Percentiles rank a stretch among this genome's conserved stretches.
These are phyloP conservation scores for Luehdorfia chinensis DNA, from an alignment of 1,140 invertebrate genomes.

Conservation along the genomic window DNA sequence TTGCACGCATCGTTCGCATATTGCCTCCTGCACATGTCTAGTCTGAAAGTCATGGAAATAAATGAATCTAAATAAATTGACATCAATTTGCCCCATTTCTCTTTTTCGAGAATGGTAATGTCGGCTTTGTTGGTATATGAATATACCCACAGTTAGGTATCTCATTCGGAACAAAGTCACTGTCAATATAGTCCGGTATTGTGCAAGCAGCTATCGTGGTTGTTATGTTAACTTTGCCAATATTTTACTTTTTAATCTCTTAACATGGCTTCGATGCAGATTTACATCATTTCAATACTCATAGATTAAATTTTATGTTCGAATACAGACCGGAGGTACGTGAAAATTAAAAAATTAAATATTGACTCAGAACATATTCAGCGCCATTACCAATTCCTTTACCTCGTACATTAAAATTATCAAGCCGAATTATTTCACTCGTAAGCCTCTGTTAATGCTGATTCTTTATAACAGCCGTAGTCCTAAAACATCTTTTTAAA, in stretches of 20 bases:
- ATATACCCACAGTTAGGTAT: constrained; percentile 10
- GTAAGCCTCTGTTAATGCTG: constrained; percentile 67
- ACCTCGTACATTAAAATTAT: constrained; percentile 65
- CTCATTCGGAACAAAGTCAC: constrained; percentile 15
- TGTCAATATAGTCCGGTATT: constrained; percentile 19
- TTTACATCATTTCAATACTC: too few relatives aligned
- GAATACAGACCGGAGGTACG: too few relatives aligned
- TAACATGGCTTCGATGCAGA: too few relatives aligned
- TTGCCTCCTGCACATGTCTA: constrained; percentile 98
- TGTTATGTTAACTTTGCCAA: constrained; percentile 28
- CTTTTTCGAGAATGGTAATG: constrained; percentile 8
- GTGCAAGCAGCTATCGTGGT: constrained; percentile 38
- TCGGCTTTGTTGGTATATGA: constrained; percentile 15
- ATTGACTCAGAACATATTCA: constrained; percentile 47
- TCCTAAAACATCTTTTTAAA: constrained; percentile 51
- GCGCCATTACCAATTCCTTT: constrained; percentile 75
- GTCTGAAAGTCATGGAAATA: constrained; percentile 83
- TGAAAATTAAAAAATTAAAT: constrained; percentile 27
- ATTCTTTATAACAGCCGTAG: constrained; percentile 53
- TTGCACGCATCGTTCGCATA: constrained; percentile 96
- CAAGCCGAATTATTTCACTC: constrained; percentile 66
- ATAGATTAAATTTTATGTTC: too few relatives aligned
- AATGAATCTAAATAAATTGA: constrained; percentile 47
- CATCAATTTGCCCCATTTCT: constrained; percentile 16
- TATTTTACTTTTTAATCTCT: constrained; percentile 26